These are phyloP conservation scores for Diadophis punctatus DNA, from an alignment of 2,113 vertebrate species.

Conservation along the genomic window DNA sequence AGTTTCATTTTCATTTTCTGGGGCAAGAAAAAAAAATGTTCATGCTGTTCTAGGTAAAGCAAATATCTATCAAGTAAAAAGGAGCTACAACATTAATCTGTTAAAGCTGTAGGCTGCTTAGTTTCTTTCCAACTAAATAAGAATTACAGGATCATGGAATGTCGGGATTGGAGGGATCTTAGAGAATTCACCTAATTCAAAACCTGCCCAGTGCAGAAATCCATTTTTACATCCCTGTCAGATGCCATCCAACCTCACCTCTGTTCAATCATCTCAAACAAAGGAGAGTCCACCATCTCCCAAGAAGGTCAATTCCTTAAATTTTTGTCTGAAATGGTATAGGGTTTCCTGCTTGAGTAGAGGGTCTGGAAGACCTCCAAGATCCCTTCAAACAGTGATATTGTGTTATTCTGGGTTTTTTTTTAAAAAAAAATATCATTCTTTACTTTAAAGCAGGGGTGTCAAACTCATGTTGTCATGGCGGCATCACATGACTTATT, in stretches of 20 bases:
- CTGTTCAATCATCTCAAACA: not conserved
- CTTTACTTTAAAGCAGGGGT: not conserved
- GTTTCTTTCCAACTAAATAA: not conserved
- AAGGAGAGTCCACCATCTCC: not conserved
- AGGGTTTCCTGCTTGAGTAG: not conserved
- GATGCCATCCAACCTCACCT: not conserved
- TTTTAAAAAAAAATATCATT: not conserved
- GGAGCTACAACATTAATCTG: not conserved
- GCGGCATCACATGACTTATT: no score
- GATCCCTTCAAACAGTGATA: not conserved
- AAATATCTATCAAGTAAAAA: not conserved
- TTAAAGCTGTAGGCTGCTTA: not conserved
- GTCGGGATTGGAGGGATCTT: not conserved
- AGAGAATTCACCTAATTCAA: not conserved
- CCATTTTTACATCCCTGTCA: not conserved
- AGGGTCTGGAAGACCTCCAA: not conserved
- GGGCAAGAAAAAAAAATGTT: not conserved
- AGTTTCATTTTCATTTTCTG: not conserved
- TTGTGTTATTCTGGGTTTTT: not conserved
- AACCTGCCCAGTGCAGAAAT: not conserved
- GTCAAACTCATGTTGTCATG: no score
- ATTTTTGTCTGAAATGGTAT: not conserved
- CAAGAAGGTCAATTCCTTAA: not conserved
- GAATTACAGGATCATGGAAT: not conserved
- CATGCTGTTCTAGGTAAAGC: fast-evolving